Base-by-base conservation (phyloP, 1,140 invertebrate genomes). In the Pristionchus pacificus region DNA sequence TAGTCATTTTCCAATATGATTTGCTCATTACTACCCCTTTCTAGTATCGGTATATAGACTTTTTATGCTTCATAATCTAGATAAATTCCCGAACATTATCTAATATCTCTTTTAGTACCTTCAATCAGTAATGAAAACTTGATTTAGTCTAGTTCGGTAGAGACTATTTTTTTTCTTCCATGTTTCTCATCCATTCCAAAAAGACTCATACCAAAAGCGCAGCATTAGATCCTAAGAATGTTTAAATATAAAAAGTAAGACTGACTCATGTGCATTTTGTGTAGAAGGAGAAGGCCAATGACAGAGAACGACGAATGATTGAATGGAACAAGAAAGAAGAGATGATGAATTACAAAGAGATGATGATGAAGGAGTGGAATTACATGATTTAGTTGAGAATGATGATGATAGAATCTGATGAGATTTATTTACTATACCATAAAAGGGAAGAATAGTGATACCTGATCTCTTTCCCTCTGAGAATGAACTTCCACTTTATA, bases 311-410 rank as follows among this genome's bases (percentile, higher is more conserved):
- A 32, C 60, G 31, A n/a, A 31, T 32, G 13, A 31, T 59, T 58
- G 33, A 31, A 32, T 60, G 57, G 38, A 63, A 72, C 57, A 65
- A 59, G n/a, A 72, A 57, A 2, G 70, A 64, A 1, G 70, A 3
- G 63, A 60, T 15, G 66, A 14, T 14, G 49, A 59, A 27, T 57
- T 55, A 24, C 70, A 72, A 13, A 30, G 49, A 30, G 65, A 60
- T 1, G 70, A 30, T 25, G 32, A 25, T 13, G 70, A 72, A 1
- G 70, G 64, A 3, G 70, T 72, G 27, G 60, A 57, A 1, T 72
- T 58, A 25, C 70, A 72, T 15, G 62, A 28, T 3, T 65, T 31
- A 3, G 70, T 72, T 0, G 70, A 65, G 25, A 72, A 72, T 2
- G 38, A 49, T 2, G 65, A 27, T 3, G 65, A 57, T 31, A 66